A percentile compares a stretch with the other conserved stretches of the same genome.
These are phyloP conservation scores for Saccostrea glomerata DNA, from an alignment of 1,140 invertebrate species.

Conservation along the genomic window DNA sequence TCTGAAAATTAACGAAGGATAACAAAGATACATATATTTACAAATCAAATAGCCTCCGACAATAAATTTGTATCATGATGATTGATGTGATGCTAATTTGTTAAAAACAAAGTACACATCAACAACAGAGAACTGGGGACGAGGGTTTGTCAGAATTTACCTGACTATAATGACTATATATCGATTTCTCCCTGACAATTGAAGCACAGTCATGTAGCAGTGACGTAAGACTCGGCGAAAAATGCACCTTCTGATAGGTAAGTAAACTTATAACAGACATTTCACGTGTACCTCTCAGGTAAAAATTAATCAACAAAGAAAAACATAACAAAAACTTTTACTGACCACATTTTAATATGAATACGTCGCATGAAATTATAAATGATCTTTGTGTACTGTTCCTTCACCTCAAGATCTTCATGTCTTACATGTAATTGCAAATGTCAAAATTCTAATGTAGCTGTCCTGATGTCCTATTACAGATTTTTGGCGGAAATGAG, in stretches of 20 bases:
- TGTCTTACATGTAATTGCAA: neutral
- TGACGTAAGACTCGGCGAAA: constrained; percentile 20
- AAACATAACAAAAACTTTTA: neutral
- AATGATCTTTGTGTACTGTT: neutral
- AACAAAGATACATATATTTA: neutral
- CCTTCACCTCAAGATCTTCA: neutral
- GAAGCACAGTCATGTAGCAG: neutral
- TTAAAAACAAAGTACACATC: neutral
- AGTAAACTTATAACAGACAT: neutral
- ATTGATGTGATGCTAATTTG: neutral
- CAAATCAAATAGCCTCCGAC: neutral
- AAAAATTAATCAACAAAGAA: neutral
- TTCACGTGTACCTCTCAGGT: neutral
- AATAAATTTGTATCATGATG: neutral
- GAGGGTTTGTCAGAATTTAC: neutral
- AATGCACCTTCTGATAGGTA: neutral
- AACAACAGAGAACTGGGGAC: neutral
- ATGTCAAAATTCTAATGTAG: neutral
- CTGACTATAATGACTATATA: neutral
- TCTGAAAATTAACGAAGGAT: neutral
- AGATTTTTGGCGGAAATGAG: neutral
- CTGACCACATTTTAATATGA: neutral
- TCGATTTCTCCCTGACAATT: constrained; percentile 4
- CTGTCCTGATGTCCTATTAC: neutral
- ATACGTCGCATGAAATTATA: neutral